Base-by-base conservation (phyloP, 2,113 vertebrate genomes). In the Marmota flaviventris region DNA sequence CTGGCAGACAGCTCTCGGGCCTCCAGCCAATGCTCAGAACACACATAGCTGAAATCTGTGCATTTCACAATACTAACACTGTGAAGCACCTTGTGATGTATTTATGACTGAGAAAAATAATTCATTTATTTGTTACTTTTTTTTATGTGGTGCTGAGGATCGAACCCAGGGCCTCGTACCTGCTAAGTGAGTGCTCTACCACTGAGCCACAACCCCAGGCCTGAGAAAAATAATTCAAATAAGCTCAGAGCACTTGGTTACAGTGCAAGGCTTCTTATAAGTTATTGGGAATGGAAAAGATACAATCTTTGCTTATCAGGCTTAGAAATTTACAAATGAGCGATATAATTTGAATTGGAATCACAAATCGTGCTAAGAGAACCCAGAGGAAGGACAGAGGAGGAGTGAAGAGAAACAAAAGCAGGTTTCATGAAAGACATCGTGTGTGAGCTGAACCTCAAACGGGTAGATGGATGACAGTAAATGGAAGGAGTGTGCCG, bases 231-330 rank as follows among this genome's bases (percentile, higher is more conserved):
- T 56, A 53, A 78, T 32, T 72, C 78, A 70, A 45, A 25, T n/a
- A 37, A 42, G 65, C 37, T 27, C 27, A 48, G 65, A 92, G n/a
- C 37, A 67, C 13, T 51, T 22, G 51, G 29, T 20, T 24, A 42
- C 0, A 16, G 27, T 29, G n/a, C n/a, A 34, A 90, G 17, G 17
- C 25, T 56, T 79, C 34, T 7, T 32, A 8, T 0, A 67, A 39
- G 42, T 81, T 72, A 72, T 11, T 6, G 20, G 24, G 42, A 89
- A n/a, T 29, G 32, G 48, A 61, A 70, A 42, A 63, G 20, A 65
- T 8, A 75, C 70, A 91, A 86, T 24, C 86, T 79, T 34, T 96
- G 87, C 37, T 93, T 51, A 56, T n/a, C 37, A 84, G 84, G 51
- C 37, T 72, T 61, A 17, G 8, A 65, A 81, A 39, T 56, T 88